Conservation (phyloP, 2,888 invertebrate species). For the Cantharis lateralis region DNA sequence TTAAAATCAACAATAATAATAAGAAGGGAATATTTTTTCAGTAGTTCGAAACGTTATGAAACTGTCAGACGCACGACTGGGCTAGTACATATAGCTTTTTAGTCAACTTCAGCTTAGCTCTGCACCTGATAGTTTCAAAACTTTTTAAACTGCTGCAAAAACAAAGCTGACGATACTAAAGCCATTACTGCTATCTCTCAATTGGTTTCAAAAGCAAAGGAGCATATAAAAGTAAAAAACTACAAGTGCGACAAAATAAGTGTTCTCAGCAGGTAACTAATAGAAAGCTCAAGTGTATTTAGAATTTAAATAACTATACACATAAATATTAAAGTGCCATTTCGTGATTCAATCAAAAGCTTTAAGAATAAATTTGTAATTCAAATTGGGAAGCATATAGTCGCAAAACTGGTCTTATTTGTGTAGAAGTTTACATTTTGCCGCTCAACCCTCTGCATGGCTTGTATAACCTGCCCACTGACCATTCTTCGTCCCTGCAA, state of each 20-base stretch:
- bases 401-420: slow-evolving; percentile 23
- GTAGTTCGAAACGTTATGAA: too few relatives aligned
- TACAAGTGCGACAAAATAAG: not conserved
- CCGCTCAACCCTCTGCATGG: slow-evolving; percentile 25
- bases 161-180: too few relatives aligned
- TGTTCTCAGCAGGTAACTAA: not conserved
- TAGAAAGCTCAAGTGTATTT: not conserved
- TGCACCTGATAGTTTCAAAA: too few relatives aligned
- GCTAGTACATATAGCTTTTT: too few relatives aligned
- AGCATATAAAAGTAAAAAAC: not conserved
- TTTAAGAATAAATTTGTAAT: slow-evolving; percentile 29
- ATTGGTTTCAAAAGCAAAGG: not conserved
- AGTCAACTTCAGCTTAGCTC: too few relatives aligned
- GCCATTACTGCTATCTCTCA: not conserved
- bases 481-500: slow-evolving; percentile 36
- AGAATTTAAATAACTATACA: not conserved
- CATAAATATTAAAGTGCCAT: not conserved
- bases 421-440: slow-evolving; percentile 9
- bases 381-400: slow-evolving; percentile 20
- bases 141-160: too few relatives aligned
- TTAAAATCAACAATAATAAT: too few relatives aligned
- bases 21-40: too few relatives aligned
- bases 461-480: slow-evolving; percentile 23
- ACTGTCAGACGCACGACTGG: too few relatives aligned
- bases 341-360: slow-evolving; percentile 2